Evolutionary conservation across 2,888 invertebrate genomes (phyloP), one percentile per base, ranked within the genome.

Genomic region (Callosobruchus maculatus): DNA sequence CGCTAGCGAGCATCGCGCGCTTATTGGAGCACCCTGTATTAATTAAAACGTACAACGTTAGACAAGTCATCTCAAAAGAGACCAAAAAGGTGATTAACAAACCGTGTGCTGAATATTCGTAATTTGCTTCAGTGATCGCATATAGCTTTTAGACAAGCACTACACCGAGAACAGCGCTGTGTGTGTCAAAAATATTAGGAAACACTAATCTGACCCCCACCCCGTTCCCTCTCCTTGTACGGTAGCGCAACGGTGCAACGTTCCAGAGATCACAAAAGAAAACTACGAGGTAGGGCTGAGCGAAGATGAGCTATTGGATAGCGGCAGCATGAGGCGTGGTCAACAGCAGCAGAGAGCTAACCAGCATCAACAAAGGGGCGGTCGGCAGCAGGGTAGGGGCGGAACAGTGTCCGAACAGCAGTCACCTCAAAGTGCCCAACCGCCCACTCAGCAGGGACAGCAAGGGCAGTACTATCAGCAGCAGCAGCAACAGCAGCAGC

Each of bases 201-300:
- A 82, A 77, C 78, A 82, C 82, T 81, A 83, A 82, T 81, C 79
- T 49, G 49, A 49, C 4, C 13, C 49, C 49, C 49, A 49, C 1
- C 49, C 49, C 49, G 7, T 49, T 18, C 49, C 75, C 77, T 78
- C 75, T 78, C 78, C 78, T 81, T 82, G 81, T 84, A 84, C 81
- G 82, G 82, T 86, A 86, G 87, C 86, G 77, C 85, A 86, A 83
- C 87, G 87, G 81, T 85, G 86, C 49, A 49, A 49, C 84, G 81
- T 84, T 84, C 87, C 90, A 89, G 94, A 95, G 90, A 94, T 95
- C 87, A 94, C 94, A 86, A 94, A 94, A 91, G 95, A 95, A 84
- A 90, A 92, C 86, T 92, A 93, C 75, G 90, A 90, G 80, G 90
- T 90, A 87, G 90, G 92, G 88, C 90, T 91, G 88, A 92, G 92